A percentile compares a stretch with the other conserved stretches of the same genome.
Evolutionary conservation across 2,888 invertebrate species (phyloP).

Genomic region (Busseola fusca): DNA sequence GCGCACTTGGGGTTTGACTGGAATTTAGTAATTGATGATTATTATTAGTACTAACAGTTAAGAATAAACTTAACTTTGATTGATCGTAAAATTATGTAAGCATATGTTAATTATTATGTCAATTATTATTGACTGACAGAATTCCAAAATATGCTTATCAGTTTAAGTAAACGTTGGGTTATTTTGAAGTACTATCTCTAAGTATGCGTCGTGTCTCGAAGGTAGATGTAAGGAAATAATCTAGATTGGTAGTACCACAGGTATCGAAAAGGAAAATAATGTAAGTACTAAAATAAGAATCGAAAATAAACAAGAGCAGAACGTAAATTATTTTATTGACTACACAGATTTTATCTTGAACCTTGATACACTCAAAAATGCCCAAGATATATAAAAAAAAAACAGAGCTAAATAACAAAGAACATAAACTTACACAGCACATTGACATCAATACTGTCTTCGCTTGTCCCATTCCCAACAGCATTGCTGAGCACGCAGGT

Average conservation of each 20-base stretch:
- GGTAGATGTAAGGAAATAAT: no score
- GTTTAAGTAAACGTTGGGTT: background rate
- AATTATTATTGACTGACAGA: no score
- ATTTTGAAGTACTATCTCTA: background rate
- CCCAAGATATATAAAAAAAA: no score
- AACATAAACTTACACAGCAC: conserved; percentile 92
- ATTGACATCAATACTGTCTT: conserved; percentile 93
- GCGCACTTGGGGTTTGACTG: conserved; percentile 94
- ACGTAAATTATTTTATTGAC: background rate
- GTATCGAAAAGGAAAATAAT: no score
- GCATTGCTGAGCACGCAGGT: conserved; percentile 94
- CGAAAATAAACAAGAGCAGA: background rate
- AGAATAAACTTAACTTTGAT: background rate
- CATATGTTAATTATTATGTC: no score
- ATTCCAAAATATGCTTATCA: background rate
- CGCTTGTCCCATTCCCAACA: conserved; percentile 93
- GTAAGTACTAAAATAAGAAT: background rate
- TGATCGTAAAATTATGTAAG: background rate
- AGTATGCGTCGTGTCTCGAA: background rate
- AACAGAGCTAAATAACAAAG: background rate
- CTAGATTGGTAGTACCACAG: no score
- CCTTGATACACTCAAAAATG: background rate
- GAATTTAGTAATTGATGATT: conserved; percentile 56
- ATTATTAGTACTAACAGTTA: background rate
- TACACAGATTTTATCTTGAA: background rate